A percentile compares a stretch with the other conserved stretches of the same genome.
Evolutionary conservation across 2,888 invertebrate species (phyloP).

Genomic region (Euzetes globulus): DNA sequence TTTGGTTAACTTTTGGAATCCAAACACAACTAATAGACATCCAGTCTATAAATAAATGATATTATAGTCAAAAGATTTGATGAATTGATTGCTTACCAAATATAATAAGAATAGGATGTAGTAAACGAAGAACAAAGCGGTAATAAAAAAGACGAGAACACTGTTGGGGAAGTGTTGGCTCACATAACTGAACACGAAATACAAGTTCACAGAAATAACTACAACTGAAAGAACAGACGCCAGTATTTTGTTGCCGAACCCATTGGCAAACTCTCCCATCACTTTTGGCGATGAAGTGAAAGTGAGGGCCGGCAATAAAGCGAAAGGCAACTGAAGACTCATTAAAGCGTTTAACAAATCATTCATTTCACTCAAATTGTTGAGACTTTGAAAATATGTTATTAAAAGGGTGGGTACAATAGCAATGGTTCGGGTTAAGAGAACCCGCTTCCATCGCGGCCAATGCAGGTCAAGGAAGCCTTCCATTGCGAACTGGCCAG

Average conservation of each 20-base stretch:
- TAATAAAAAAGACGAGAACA: constrained; percentile 49
- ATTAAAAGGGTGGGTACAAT: constrained; percentile 61
- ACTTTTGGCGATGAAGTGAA: constrained; percentile 69
- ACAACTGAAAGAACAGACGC: constrained; percentile 60
- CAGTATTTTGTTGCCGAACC: constrained; percentile 62
- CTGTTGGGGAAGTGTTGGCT: constrained; percentile 45
- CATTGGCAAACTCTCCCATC: constrained; percentile 78
- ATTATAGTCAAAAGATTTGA: not conserved
- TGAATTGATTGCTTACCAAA: constrained; percentile 51
- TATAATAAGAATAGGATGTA: constrained; percentile 68
- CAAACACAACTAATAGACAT: constrained; percentile 30
- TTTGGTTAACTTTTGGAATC: constrained; percentile 17
- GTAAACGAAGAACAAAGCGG: constrained; percentile 56
- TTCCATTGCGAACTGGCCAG: constrained; percentile 55
- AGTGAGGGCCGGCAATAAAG: constrained; percentile 73
- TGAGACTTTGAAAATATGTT: constrained; percentile 48
- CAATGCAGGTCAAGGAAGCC: constrained; percentile 76
- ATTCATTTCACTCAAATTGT: constrained; percentile 69
- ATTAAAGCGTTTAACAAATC: constrained; percentile 76
- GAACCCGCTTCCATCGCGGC: constrained; percentile 76
- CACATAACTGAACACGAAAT: constrained; percentile 58
- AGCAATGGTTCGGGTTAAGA: constrained; percentile 74
- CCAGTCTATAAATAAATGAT: constrained; percentile 14
- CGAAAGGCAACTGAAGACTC: constrained; percentile 79
- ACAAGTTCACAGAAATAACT: constrained; percentile 70